Evolutionary conservation across 2,113 vertebrate genomes (phyloP), one percentile per base, ranked within the genome.

Genomic region (Carettochelys insculpta): DNA sequence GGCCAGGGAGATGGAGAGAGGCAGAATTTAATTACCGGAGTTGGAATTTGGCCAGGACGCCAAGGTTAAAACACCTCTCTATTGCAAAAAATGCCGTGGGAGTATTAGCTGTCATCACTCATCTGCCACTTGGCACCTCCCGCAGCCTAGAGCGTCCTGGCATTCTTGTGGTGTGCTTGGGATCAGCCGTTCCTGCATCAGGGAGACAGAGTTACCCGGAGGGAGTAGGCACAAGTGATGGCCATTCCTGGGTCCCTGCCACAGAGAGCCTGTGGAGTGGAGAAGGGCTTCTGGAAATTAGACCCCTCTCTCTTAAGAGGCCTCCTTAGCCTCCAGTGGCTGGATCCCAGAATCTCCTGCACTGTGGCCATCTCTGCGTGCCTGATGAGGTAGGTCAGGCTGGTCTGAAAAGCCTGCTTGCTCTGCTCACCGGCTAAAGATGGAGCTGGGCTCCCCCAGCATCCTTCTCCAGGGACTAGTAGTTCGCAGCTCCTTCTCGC

Each of bases 31-130:
- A 94, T 95, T 94, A 95, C 95, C 92, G 94, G 3, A 0, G 6
- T 80, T 95, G 95, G 94, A 90, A 73, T 61, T 48, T 78, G 93
- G 92, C 94, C 80, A 90, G n/a, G 95, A 86, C 91, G 92, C 92
- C 94, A 92, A 89, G 82, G 76, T 92, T 93, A 82, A 84, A 82
- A 93, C 83, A 94, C 87, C 83, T 95, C 91, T 92, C 31, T 0
- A 0, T 52, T 0, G 1, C 78, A 86, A 77, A 86, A 89, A 92
- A 80, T 87, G 78, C 61, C 0, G 0, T 19, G 78, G 82, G 76
- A 94, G 82, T 80, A 87, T 87, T 93, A 95, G 94, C 86, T 95
- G 92, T 34, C 54, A 20, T 90, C 54, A 92, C 89, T 94, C 0
- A 0, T 94, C 81, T 76, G 4, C 71, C 0, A 0, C 85, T 90